Conservation (phyloP, 2,113 vertebrate species). For the Osmerus mordax region DNA sequence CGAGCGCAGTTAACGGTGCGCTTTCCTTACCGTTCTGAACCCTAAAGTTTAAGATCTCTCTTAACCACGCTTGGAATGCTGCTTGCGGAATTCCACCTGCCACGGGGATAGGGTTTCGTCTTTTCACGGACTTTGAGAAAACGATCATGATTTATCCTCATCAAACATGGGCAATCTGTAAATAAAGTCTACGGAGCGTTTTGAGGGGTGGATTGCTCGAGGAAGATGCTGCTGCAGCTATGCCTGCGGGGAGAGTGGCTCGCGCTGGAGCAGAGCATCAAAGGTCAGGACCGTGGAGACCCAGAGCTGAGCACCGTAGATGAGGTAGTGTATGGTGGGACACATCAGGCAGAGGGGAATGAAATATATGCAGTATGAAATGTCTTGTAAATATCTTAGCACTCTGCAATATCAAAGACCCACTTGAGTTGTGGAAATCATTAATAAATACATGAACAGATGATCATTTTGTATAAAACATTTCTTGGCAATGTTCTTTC, state of each 20-base stretch:
- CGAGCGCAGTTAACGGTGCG: not conserved
- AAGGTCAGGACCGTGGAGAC: constrained; percentile 47
- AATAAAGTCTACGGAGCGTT: constrained; percentile 41
- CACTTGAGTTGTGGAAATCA: too few species aligned
- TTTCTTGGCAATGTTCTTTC: too few species aligned
- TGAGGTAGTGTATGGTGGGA: constrained; percentile 30
- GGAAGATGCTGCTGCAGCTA: constrained; percentile 34
- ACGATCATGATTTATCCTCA: not conserved
- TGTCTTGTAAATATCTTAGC: too few species aligned
- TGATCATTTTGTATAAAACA: too few species aligned
- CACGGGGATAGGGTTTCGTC: not conserved
- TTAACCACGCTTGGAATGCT: not conserved
- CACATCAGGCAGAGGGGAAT: too few species aligned
- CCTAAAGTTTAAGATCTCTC: not conserved
- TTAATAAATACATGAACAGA: too few species aligned
- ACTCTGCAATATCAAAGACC: too few species aligned
- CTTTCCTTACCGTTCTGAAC: not conserved
- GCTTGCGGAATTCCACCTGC: not conserved
- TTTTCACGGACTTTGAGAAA: not conserved
- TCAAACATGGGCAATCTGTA: not conserved
- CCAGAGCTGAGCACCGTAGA: constrained; percentile 13
- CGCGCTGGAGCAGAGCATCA: constrained; percentile 43
- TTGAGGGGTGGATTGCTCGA: constrained; percentile 19
- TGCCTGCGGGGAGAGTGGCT: constrained; percentile 46
- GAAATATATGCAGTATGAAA: too few species aligned